Percentiles rank a stretch among this genome's conserved stretches.
Evolutionary conservation across 2,888 invertebrate genomes (phyloP).

Genomic region (Teleogryllus oceanicus): DNA sequence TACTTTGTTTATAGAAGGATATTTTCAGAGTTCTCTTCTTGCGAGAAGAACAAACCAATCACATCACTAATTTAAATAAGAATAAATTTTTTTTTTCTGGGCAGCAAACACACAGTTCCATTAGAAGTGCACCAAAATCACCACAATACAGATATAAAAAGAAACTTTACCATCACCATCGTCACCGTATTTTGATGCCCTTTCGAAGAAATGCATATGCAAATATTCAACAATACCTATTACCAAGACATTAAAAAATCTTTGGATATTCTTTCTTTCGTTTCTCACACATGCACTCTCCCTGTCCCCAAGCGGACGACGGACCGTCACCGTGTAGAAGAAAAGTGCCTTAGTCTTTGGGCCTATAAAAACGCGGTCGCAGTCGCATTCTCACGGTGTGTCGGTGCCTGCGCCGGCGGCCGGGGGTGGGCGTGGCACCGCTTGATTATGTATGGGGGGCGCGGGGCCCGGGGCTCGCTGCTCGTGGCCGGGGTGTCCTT

Average conservation of each 20-base stretch:
- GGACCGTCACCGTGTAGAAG: not conserved
- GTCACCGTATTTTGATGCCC: not conserved
- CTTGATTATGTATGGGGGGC: not conserved
- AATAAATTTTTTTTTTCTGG: too few species aligned
- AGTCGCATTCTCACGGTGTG: not conserved
- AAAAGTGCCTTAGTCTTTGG: not conserved
- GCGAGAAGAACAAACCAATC: too few species aligned
- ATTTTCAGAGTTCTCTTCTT: too few species aligned
- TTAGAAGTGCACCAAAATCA: too few species aligned
- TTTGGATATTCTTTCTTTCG: not conserved
- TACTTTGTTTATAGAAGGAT: too few species aligned
- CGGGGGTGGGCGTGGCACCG: not conserved
- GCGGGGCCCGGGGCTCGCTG: conserved; percentile 25
- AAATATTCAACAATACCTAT: not conserved
- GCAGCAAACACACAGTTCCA: too few species aligned
- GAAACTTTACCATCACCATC: not conserved
- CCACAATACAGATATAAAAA: too few species aligned
- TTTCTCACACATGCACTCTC: not conserved
- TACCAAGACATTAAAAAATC: not conserved
- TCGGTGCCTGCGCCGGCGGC: too few species aligned
- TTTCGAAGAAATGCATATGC: not conserved
- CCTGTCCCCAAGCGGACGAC: not conserved
- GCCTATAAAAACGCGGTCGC: not conserved
- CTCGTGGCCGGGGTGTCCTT: not conserved
- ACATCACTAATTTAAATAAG: too few species aligned